Evolutionary conservation across 2,113 vertebrate species (phyloP), one percentile per base, ranked within the genome.

Genomic region (Hippolais icterina): DNA sequence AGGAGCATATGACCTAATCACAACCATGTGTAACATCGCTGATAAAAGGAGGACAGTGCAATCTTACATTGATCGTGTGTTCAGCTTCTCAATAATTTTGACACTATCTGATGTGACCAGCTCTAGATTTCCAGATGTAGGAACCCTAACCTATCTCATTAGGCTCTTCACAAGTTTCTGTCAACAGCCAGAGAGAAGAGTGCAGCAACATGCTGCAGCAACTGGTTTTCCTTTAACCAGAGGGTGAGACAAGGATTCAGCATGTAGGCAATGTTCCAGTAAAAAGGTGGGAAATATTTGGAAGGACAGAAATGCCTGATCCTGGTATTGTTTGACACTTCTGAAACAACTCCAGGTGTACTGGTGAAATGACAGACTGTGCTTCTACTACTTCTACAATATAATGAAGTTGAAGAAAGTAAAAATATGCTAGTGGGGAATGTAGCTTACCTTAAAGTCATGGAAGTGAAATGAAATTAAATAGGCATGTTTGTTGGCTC

Each of bases 31-130:
- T 65, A 93, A 74, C 86, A 86, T 52, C 59, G 12, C 29, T 80
- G 90, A 93, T 96, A 92, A 94, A 97, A 96, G 79, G 63, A 90
- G 42, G 27, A 68, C 64, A 94, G 42, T 66, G 41, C 63, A 86
- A 69, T 61, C 59, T 35, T 77, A 77, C 71, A 78, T 11, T 83
- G 92, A 57, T 94, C 44, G 39, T 80, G 23, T 83, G 88, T 80
- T 90, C 71, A 77, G 46, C 79, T 95, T 90, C 76, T 93, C 83
- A 86, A 54, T 90, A 90, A 77, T 80, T 94, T 90, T 93, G 75
- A 95, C 85, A 86, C 79, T 71, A 74, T 86, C 50, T 90, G 75
- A 90, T 70, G 60, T 86, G 75, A 88, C 54, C 83, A 83, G 54
- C 14, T 92, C 71, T 86, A 35, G 14, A 13, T 80, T 93, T 95